Evolutionary conservation across 2,113 vertebrate genomes (phyloP).

Genomic region (Neoarius graeffei): DNA sequence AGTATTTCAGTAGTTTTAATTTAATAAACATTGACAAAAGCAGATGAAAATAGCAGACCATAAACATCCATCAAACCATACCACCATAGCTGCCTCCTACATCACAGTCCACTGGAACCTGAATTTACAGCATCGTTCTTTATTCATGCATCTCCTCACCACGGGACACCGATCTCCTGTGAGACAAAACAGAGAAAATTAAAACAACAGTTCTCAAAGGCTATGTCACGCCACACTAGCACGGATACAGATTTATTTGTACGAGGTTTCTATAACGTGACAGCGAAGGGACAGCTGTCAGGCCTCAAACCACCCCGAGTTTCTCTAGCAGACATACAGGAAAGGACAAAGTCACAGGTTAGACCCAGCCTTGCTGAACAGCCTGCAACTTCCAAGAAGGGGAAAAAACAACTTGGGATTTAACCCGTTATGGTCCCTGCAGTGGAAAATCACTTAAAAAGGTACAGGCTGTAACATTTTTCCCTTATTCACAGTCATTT

Average conservation of each 20-base stretch:
- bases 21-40: not conserved
- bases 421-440: not conserved
- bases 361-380: constrained; percentile 62
- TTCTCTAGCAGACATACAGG: constrained; percentile 70
- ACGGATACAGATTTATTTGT: constrained; percentile 34
- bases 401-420: too few relatives aligned
- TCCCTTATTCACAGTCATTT: too few relatives aligned
- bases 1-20: not conserved
- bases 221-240: too few relatives aligned
- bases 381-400: constrained; percentile 31
- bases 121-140: not conserved
- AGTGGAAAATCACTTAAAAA: not conserved
- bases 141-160: not conserved
- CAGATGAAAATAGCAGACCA: not conserved
- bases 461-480: not conserved
- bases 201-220: not conserved
- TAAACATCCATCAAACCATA: not conserved
- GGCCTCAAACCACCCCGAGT: constrained; percentile 69
- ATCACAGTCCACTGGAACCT: not conserved
- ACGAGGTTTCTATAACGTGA: constrained; percentile 68
- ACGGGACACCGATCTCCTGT: not conserved
- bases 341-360: constrained; percentile 63
- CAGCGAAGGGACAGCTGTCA: constrained; percentile 46
- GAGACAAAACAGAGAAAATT: not conserved
- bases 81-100: too few relatives aligned